phyloP scores from a whole-genome alignment of 2,888 invertebrate species.

The Hyposoter dolosus region DNA sequence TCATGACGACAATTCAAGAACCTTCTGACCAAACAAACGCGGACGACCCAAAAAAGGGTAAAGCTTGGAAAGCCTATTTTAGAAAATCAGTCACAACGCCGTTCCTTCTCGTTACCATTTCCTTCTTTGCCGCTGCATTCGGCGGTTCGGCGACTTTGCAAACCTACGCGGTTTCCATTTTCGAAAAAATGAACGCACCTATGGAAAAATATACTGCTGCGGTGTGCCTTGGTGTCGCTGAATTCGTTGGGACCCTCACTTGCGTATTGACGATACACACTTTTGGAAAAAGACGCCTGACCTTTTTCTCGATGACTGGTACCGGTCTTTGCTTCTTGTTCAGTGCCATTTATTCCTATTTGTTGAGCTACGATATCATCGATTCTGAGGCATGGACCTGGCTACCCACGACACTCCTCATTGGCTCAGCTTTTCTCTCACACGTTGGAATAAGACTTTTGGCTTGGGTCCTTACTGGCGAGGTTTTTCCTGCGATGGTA shows the following conservation, averaged over 20 bases:
- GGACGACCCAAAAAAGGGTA: conserved; percentile 62
- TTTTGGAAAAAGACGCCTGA: conserved; percentile 90
- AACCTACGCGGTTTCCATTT: conserved; percentile 91
- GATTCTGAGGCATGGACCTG: conserved; percentile 84
- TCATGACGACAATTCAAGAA: conserved; percentile 84
- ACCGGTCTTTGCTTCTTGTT: conserved; percentile 88
- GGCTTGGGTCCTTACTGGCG: conserved; percentile 93
- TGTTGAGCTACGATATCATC: conserved; percentile 69
- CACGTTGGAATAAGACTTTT: conserved; percentile 90
- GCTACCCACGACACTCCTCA: conserved; percentile 89
- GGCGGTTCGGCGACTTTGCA: conserved; percentile 91
- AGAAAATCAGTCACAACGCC: conserved; percentile 89
- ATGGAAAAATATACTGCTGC: conserved; percentile 92
- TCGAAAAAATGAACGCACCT: conserved; percentile 89
- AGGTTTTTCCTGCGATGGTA: conserved; percentile 86
- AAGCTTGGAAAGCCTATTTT: conserved; percentile 85
- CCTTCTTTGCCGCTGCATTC: conserved; percentile 91
- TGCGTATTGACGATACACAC: conserved; percentile 90
- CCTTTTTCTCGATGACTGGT: conserved; percentile 89
- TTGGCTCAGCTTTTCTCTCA: conserved; percentile 89
- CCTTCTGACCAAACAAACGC: conserved; percentile 67
- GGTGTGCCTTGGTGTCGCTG: conserved; percentile 89
- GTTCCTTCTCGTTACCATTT: conserved; percentile 88
- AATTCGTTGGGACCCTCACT: conserved; percentile 88
- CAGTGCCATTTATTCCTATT: conserved; percentile 87